phyloP scores from a whole-genome alignment of 2,797 vertebrate genomes.

The Dendrocincla tyrannina region DNA sequence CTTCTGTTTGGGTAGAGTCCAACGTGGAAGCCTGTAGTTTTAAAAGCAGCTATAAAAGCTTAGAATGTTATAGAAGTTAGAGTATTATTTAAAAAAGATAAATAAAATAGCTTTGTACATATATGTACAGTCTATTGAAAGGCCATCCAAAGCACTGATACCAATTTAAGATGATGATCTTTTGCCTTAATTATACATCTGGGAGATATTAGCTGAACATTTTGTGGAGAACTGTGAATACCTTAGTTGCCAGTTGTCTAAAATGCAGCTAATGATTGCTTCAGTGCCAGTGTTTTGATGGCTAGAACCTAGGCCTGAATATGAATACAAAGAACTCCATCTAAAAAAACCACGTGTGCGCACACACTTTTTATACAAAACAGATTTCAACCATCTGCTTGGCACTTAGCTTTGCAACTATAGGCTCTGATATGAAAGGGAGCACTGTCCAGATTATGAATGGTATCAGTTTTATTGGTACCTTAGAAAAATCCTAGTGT shows the following conservation, averaged over 20 bases:
- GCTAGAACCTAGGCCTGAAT: constrained; percentile 76
- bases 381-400: constrained; percentile 82
- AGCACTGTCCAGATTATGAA: constrained; percentile 79
- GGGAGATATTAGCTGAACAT: constrained; percentile 78
- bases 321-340: constrained; percentile 78
- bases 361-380: constrained; percentile 77
- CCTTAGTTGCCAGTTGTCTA: constrained; percentile 79
- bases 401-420: constrained; percentile 72
- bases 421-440: constrained; percentile 78
- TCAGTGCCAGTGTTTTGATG: constrained; percentile 79
- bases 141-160: constrained; percentile 67
- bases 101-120: constrained; percentile 66
- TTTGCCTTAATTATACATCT: constrained; percentile 79
- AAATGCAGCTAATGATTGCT: constrained; percentile 76
- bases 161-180: constrained; percentile 76
- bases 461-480: constrained; percentile 75
- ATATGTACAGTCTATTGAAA: constrained; percentile 57
- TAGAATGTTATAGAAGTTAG: background rate
- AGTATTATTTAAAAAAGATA: constrained; percentile 36
- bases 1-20: background rate
- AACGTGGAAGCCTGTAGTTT: constrained; percentile 27
- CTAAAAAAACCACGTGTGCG: constrained; percentile 36
- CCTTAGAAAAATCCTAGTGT: constrained; percentile 70
- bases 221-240: constrained; percentile 76
- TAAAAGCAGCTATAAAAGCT: constrained; percentile 1